phyloP scores from a whole-genome alignment of 2,797 vertebrate species.

The Chloroceryle amazona region DNA sequence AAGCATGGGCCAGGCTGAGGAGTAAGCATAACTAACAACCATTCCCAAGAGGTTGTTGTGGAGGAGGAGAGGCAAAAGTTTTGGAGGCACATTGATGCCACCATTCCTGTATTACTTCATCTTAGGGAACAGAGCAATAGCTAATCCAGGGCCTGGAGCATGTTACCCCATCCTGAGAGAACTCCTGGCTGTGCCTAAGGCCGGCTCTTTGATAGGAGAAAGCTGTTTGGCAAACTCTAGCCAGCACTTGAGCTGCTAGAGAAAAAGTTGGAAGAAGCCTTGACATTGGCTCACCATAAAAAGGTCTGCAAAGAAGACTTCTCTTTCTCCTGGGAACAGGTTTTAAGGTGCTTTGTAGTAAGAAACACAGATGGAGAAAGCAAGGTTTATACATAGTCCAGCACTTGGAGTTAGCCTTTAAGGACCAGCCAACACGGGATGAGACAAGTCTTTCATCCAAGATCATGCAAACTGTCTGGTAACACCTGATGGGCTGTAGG shows the following conservation, averaged over 20 bases:
- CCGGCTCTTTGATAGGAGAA: background rate
- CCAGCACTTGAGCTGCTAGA: background rate
- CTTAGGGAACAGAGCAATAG: background rate
- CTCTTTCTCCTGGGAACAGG: background rate
- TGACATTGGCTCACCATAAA: fast-evolving
- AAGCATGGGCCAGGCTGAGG: background rate
- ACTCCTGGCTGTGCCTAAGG: no score
- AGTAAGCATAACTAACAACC: fast-evolving
- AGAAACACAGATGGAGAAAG: background rate
- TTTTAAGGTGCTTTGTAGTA: background rate
- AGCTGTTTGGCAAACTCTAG: background rate
- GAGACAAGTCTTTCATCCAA: background rate
- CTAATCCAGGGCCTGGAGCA: background rate
- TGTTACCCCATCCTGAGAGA: no score
- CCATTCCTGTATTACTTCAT: background rate
- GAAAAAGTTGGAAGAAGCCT: background rate
- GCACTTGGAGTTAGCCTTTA: background rate
- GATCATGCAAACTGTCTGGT: fast-evolving
- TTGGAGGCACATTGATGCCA: fast-evolving
- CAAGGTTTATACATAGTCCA: background rate
- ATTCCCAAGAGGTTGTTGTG: background rate
- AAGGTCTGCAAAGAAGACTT: background rate
- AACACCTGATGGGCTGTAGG: fast-evolving
- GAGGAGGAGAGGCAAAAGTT: background rate
- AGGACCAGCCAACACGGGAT: background rate